Percentiles rank a stretch among this genome's conserved stretches.
Conservation (phyloP, 2,797 vertebrate genomes). For the Sphenopsis melanotis region DNA sequence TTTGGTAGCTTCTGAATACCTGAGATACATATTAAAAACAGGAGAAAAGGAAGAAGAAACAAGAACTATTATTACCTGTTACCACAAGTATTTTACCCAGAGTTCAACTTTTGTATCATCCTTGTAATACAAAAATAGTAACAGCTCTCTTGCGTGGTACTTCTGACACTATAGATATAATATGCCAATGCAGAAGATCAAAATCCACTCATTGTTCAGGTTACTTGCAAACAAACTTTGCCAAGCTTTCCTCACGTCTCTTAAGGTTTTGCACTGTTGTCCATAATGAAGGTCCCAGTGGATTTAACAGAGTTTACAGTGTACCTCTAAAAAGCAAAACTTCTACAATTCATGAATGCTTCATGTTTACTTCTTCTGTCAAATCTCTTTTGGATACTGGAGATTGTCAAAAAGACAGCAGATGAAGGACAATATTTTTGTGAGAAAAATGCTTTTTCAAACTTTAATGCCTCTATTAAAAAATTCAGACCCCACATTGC, state of each 20-base stretch:
- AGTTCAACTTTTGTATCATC: background rate
- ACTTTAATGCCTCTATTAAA: background rate
- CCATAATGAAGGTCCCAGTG: background rate
- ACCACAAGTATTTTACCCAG: background rate
- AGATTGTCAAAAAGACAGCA: background rate
- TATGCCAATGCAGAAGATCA: background rate
- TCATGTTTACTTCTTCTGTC: background rate
- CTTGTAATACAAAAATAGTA: background rate
- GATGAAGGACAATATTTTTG: background rate
- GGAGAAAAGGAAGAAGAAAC: background rate
- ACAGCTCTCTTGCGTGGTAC: background rate
- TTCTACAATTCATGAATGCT: background rate
- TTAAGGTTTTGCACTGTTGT: background rate
- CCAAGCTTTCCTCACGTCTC: background rate
- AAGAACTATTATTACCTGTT: background rate
- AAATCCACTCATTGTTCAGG: background rate
- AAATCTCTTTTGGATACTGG: background rate
- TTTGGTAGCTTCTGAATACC: background rate
- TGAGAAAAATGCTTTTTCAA: background rate
- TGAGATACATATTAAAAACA: background rate
- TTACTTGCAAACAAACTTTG: background rate
- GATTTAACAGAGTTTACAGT: background rate
- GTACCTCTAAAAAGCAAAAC: background rate
- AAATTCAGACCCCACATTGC: background rate
- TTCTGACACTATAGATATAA: background rate